Conservation (phyloP, 1,140 invertebrate genomes). For the Macrocentrus cingulum region DNA sequence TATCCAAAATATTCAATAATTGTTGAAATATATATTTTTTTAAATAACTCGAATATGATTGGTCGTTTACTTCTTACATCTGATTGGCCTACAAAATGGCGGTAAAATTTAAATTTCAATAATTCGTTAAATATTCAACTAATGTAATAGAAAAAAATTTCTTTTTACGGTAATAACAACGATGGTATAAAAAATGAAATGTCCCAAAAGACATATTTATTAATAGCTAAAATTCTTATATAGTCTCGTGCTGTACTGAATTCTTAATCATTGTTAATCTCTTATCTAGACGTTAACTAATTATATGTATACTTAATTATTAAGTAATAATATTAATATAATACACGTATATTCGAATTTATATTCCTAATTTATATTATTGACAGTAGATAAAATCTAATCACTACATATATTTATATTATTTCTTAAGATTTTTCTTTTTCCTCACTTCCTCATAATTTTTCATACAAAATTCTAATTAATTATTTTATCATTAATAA, state of each 20-base stretch:
- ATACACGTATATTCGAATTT: conserved; percentile 50
- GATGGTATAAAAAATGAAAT: conserved; percentile 46
- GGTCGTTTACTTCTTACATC: too few relatives aligned
- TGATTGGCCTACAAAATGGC: too few relatives aligned
- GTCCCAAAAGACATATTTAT: conserved; percentile 47
- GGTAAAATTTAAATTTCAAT: too few relatives aligned
- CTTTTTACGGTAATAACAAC: too few relatives aligned
- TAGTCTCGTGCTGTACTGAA: conserved; percentile 46
- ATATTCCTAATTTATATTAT: conserved; percentile 44
- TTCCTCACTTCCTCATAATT: too few relatives aligned
- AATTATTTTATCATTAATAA: conserved; percentile 27
- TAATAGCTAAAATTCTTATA: conserved; percentile 46
- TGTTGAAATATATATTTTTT: too few relatives aligned
- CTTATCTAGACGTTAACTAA: conserved; percentile 48
- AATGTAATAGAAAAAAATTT: too few relatives aligned
- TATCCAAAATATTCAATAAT: too few relatives aligned
- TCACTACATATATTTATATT: conserved; percentile 34
- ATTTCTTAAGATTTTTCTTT: conserved; percentile 27
- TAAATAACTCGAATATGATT: too few relatives aligned
- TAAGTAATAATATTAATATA: too few relatives aligned
- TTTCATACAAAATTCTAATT: conserved; percentile 43
- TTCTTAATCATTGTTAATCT: conserved; percentile 43
- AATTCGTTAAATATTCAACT: too few relatives aligned
- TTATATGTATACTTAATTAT: too few relatives aligned
- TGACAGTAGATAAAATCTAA: conserved; percentile 49